These are phyloP conservation scores for Campoplex capitator DNA, from an alignment of 2,888 invertebrate species.

Conservation along the genomic window DNA sequence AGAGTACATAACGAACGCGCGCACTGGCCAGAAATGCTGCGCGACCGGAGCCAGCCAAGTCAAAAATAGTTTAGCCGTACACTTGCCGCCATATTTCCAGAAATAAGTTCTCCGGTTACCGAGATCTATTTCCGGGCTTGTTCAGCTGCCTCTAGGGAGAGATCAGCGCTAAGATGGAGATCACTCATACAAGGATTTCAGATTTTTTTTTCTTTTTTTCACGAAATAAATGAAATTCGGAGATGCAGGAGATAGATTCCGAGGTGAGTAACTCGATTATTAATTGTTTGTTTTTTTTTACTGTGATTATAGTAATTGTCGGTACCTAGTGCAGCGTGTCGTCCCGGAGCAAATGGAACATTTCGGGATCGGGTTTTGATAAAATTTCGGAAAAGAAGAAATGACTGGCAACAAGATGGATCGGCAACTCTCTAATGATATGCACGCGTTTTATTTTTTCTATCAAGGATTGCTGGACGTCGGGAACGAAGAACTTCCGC, in stretches of 20 bases:
- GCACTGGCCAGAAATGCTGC: slow-evolving; percentile 20
- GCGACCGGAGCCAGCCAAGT: slow-evolving; percentile 66
- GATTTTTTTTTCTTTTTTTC: neutral
- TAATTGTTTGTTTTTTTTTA: neutral
- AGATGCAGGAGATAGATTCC: neutral
- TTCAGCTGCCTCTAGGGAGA: slow-evolving; percentile 62
- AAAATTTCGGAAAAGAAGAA: neutral
- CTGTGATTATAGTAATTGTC: neutral
- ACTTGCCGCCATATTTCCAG: slow-evolving; percentile 79
- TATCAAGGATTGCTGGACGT: neutral
- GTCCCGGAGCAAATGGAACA: neutral
- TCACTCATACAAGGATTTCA: neutral
- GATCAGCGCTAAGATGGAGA: slow-evolving; percentile 33
- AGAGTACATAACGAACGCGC: slow-evolving; percentile 34
- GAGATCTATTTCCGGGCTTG: slow-evolving; percentile 77
- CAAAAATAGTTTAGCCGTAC: slow-evolving; percentile 78
- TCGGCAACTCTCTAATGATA: neutral
- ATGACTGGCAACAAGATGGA: neutral
- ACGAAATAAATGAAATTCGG: neutral
- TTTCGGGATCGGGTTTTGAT: neutral
- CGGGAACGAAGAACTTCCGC: neutral
- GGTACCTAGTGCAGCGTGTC: neutral
- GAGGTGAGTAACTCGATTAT: slow-evolving; percentile 14
- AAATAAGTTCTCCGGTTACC: slow-evolving; percentile 83
- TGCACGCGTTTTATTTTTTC: neutral